Percentiles rank a stretch among this genome's conserved stretches.
These are phyloP conservation scores for Pogonophryne albipinna DNA, from an alignment of 2,797 vertebrate genomes.

Conservation along the genomic window DNA sequence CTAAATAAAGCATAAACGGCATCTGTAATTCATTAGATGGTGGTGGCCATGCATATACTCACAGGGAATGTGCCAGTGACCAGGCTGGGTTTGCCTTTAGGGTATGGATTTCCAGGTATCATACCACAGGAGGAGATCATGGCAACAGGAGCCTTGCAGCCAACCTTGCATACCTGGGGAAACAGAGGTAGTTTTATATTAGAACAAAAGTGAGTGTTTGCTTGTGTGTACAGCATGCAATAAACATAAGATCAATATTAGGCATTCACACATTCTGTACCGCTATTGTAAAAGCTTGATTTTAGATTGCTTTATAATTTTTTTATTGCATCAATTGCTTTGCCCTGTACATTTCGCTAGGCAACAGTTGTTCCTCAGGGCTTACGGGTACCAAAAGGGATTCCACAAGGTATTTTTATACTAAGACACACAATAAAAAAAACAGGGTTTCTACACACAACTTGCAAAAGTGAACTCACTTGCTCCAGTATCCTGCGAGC, in stretches of 20 bases:
- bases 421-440: background rate
- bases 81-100: conserved; percentile 96
- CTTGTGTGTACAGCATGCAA: background rate
- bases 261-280: background rate
- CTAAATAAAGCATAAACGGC: too few species aligned
- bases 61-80: conserved; percentile 96
- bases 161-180: conserved; percentile 93
- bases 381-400: background rate
- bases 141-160: conserved; percentile 97
- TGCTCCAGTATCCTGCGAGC: conserved; percentile 96
- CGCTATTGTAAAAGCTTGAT: background rate
- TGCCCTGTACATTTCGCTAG: background rate
- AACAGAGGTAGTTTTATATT: background rate
- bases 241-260: background rate
- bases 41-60: conserved; percentile 67
- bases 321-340: background rate
- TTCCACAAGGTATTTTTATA: background rate
- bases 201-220: background rate
- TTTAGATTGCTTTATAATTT: background rate
- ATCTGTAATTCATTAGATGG: background rate
- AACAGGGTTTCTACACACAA: background rate
- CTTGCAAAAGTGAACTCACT: conserved; percentile 74
- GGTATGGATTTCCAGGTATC: conserved; percentile 98
- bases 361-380: background rate
- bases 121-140: conserved; percentile 99